Base-by-base conservation (phyloP, 1,140 invertebrate species). In the Drosophila novamexicana region DNA sequence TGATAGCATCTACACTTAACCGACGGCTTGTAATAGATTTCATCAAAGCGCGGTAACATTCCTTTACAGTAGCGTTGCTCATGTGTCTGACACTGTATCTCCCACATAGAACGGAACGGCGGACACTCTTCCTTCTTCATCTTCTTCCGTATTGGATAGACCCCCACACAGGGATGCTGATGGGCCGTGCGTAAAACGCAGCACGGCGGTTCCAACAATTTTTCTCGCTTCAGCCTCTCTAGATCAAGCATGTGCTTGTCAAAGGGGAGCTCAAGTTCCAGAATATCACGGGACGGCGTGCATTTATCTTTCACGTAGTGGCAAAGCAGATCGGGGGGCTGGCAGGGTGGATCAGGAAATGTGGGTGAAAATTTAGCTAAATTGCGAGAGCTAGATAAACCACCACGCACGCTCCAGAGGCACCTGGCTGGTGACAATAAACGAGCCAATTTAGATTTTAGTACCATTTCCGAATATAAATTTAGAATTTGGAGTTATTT, bases 81-180 rank as follows among this genome's bases (percentile, higher is more conserved):
- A 1, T 22, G 14, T 0, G 61, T 9, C 4, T 5, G 0, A 18
- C 52, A 68, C 0, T 34, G 62, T 5, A 59, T 52, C 44, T 58
- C 50, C 83, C 83, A 88, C 83, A 88, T 82, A 0, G 79, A 83
- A 0, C 66, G 58, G n/a, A 81, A 76, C 0, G 74, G 65, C 6
- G 44, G 9, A 1, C 29, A 29, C 9, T 7, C 0, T 7, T 34
- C n/a, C 3, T 40, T 10, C 10, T 49, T 2, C 29, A 50, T 32
- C 29, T 54, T 32, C 0, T 32, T 22, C 3, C 42, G 36, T 8
- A 7, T 47, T 34, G 2, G 57, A 29, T 0, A 37, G 14, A 4
- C 12, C 1, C 3, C 9, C 1, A 0, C 3, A 29, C 77, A 80
- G 8, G 80, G 79, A n/a, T 37, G 3, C 0, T 6, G 29, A 12